phyloP scores from a whole-genome alignment of 2,797 vertebrate genomes.

The Eupleurogrammus muticus region DNA sequence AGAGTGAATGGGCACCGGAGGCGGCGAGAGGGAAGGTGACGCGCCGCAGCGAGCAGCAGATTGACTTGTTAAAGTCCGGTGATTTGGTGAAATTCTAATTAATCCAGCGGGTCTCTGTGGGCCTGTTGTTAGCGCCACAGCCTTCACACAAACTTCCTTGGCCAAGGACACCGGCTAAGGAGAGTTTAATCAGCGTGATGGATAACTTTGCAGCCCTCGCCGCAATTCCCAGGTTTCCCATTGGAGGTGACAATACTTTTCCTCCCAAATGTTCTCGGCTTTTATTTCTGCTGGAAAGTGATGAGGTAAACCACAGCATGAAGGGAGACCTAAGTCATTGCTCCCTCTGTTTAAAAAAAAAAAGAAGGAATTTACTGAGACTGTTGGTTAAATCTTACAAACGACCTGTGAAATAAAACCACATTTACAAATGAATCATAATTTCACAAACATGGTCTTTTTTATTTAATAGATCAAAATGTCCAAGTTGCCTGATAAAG shows the following conservation, averaged over 20 bases:
- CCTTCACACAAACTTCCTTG: slow-evolving; percentile 57
- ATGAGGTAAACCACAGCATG: slow-evolving; percentile 44
- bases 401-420: too few species aligned
- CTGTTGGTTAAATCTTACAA: too few species aligned
- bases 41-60: slow-evolving; percentile 45
- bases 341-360: background rate
- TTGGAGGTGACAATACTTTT: slow-evolving; percentile 46
- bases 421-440: too few species aligned
- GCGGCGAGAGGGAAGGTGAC: slow-evolving; percentile 24
- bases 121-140: slow-evolving; percentile 58
- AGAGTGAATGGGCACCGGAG: background rate
- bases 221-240: slow-evolving; percentile 57
- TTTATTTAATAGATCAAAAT: too few species aligned
- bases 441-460: too few species aligned
- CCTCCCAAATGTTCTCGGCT: slow-evolving; percentile 40
- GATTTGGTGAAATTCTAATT: slow-evolving; percentile 71
- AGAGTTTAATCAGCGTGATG: slow-evolving; percentile 70
- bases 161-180: slow-evolving; percentile 69
- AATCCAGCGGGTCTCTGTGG: slow-evolving; percentile 60
- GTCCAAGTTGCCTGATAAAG: too few species aligned
- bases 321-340: slow-evolving; percentile 29
- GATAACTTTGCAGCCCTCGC: slow-evolving; percentile 55
- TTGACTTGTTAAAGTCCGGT: slow-evolving; percentile 51
- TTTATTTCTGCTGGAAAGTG: slow-evolving; percentile 36
- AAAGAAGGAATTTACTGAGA: too few species aligned